Conservation (phyloP, 92 coral and sea anemone genomes). For the Siderastrea radians region DNA sequence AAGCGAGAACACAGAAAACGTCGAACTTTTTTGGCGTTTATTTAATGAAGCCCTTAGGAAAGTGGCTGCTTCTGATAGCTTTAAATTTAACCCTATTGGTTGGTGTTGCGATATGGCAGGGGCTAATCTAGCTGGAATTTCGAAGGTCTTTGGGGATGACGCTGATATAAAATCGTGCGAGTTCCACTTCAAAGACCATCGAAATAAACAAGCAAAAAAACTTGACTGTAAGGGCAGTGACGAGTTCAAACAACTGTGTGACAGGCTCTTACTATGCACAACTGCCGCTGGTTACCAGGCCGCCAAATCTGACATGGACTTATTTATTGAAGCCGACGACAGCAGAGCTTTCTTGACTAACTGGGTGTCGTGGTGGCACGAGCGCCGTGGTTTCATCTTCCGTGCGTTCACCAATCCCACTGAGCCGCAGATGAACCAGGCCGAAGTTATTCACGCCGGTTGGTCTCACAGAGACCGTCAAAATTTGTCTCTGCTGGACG, state of each 20-base stretch:
- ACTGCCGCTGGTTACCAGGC: constrained; percentile 55
- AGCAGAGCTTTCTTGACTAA: constrained; percentile 45
- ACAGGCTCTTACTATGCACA: constrained; percentile 39
- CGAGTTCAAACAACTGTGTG: constrained; percentile 63
- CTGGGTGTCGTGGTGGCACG: constrained; percentile 77
- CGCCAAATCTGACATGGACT: constrained; percentile 49
- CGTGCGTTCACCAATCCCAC: constrained; percentile 64
- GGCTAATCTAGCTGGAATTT: constrained; percentile 52
- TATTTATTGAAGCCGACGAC: constrained; percentile 37
- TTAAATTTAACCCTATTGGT: constrained; percentile 61
- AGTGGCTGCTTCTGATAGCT: constrained; percentile 17
- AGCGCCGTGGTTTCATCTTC: constrained; percentile 72
- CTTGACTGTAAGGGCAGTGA: constrained; percentile 40
- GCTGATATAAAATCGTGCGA: constrained; percentile 61
- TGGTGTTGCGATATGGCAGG: constrained; percentile 85
- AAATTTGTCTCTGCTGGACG: constrained; percentile 70
- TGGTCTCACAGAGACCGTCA: constrained; percentile 75
- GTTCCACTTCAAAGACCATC: constrained; percentile 72
- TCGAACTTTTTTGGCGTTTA: constrained; percentile 56
- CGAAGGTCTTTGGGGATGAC: constrained; percentile 48
- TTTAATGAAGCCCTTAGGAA: constrained; percentile 63
- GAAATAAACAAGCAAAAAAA: constrained; percentile 64
- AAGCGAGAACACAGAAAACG: constrained; percentile 49
- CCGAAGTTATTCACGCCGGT: constrained; percentile 70
- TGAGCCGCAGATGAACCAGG: constrained; percentile 72